A percentile compares a stretch with the other conserved stretches of the same genome.
phyloP scores from a whole-genome alignment of 2,797 vertebrate species.

The Sebastes steindachneri region DNA sequence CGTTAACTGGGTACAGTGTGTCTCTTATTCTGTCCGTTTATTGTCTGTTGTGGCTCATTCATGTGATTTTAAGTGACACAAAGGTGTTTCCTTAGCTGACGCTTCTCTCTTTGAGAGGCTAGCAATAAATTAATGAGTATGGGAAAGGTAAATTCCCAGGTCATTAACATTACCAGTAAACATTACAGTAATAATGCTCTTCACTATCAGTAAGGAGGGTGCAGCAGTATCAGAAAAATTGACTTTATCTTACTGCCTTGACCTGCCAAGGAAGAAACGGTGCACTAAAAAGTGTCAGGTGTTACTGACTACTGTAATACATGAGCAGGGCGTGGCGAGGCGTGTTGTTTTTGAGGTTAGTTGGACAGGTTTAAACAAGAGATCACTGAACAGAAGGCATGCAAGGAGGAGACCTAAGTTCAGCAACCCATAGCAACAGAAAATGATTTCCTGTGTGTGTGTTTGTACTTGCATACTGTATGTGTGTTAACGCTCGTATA shows the following conservation, averaged over 20 bases:
- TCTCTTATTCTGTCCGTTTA: neutral
- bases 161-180: neutral
- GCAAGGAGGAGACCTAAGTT: neutral
- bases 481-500: neutral
- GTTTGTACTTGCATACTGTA: neutral
- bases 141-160: neutral
- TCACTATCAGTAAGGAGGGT: neutral
- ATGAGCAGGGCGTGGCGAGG: slow-evolving; percentile 19
- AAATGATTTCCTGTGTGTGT: neutral
- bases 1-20: neutral
- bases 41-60: neutral
- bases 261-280: neutral
- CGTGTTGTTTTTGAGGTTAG: slow-evolving; percentile 1
- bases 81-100: neutral
- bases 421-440: neutral
- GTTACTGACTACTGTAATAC: neutral
- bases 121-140: neutral
- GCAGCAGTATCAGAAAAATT: neutral
- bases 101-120: neutral
- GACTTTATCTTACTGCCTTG: neutral
- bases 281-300: neutral
- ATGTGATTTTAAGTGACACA: neutral
- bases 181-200: neutral
- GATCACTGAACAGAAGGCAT: neutral
- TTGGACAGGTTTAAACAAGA: slow-evolving; percentile 35